phyloP scores from a whole-genome alignment of 2,888 invertebrate genomes.

The Hirtodrosophila trivittata region DNA sequence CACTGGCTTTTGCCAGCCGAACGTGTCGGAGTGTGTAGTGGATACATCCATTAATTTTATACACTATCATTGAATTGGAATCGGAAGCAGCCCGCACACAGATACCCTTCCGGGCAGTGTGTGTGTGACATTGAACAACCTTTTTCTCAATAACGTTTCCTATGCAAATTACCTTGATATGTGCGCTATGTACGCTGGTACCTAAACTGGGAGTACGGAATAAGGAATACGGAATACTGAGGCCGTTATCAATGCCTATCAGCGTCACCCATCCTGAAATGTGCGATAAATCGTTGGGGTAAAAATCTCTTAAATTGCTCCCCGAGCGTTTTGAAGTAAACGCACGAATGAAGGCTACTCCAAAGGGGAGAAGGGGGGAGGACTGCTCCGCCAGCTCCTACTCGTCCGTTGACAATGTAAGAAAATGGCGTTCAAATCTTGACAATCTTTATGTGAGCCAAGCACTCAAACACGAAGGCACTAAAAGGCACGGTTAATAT shows the following conservation, averaged over 20 bases:
- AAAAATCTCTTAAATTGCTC: constrained; percentile 73
- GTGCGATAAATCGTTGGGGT: constrained; percentile 65
- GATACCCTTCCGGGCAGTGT: neutral
- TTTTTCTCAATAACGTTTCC: constrained; percentile 46
- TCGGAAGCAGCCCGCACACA: constrained; percentile 31
- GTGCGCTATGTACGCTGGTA: constrained; percentile 21
- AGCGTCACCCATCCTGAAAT: constrained; percentile 58
- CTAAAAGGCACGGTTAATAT: constrained; percentile 65
- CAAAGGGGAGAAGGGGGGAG: too few species aligned
- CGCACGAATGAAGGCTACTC: constrained; percentile 52
- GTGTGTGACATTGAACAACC: constrained; percentile 49
- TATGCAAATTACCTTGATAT: constrained; percentile 66
- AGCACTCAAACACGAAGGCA: constrained; percentile 64
- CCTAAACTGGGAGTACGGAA: neutral
- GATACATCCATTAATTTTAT: constrained; percentile 59
- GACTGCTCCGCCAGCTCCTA: constrained; percentile 10
- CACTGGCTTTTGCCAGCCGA: constrained; percentile 14
- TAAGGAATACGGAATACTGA: neutral
- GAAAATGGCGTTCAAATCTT: constrained; percentile 56
- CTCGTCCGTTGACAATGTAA: constrained; percentile 9
- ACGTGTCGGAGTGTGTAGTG: constrained; percentile 17
- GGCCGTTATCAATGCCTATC: constrained; percentile 55
- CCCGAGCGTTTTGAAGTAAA: constrained; percentile 68
- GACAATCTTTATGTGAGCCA: constrained; percentile 72
- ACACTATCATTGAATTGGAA: constrained; percentile 71